phyloP scores from a whole-genome alignment of 2,888 invertebrate species.

The Thysanoteuthis rhombus region DNA sequence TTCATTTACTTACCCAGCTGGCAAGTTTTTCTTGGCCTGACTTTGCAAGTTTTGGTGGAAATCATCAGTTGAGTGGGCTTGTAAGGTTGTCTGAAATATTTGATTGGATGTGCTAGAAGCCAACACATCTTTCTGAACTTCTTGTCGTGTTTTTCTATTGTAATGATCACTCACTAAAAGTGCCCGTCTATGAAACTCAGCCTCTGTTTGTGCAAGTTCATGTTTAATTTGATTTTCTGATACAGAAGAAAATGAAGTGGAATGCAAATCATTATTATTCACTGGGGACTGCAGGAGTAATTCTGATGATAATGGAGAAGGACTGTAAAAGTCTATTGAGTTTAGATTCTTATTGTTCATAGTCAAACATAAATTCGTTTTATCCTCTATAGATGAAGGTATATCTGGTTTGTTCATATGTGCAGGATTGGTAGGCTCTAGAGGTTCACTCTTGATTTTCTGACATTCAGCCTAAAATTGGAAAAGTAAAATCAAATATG shows the following conservation, averaged over 20 bases:
- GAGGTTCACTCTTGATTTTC: not conserved
- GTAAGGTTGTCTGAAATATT: not conserved
- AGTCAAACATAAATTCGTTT: not conserved
- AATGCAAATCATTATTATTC: not conserved
- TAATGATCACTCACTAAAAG: not conserved
- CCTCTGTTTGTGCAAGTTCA: not conserved
- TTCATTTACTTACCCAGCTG: not conserved
- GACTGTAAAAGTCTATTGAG: not conserved
- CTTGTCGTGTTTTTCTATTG: not conserved
- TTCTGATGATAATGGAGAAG: not conserved
- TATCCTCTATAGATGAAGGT: not conserved
- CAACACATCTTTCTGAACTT: not conserved
- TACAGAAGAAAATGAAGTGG: not conserved
- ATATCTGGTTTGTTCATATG: not conserved
- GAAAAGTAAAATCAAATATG: not conserved
- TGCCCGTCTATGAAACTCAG: not conserved
- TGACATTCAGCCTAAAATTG: not conserved
- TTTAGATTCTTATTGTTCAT: slow-evolving; percentile 12
- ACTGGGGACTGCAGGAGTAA: not conserved
- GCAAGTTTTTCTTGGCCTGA: not conserved
- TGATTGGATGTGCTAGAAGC: not conserved
- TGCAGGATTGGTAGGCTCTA: not conserved
- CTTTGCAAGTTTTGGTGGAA: not conserved
- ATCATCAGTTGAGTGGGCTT: not conserved
- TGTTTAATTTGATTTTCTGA: not conserved